Conservation (phyloP, 2,888 invertebrate genomes). For the Drosophila parthenogenetica region DNA sequence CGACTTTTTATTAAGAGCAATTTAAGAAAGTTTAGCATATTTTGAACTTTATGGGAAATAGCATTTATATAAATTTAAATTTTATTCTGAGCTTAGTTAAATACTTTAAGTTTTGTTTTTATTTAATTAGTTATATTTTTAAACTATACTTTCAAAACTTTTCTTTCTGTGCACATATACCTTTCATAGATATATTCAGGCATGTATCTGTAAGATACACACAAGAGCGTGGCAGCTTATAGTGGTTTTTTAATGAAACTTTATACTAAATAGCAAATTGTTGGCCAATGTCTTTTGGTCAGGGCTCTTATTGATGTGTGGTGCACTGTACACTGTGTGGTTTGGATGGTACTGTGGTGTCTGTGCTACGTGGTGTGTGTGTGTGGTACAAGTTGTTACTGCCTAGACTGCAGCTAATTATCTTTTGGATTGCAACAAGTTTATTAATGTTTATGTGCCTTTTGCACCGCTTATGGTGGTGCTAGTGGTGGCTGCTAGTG, state of each 20-base stretch:
- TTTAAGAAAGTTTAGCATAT: no score
- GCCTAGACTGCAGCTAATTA: constrained; percentile 74
- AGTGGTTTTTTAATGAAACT: constrained; percentile 78
- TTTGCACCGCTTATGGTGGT: constrained; percentile 12
- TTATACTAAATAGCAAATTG: constrained; percentile 79
- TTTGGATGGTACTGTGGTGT: neutral
- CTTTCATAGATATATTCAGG: constrained; percentile 1
- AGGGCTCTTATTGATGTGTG: constrained; percentile 42
- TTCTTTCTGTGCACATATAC: neutral
- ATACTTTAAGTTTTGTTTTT: neutral
- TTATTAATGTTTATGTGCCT: constrained; percentile 78
- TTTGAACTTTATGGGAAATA: no score
- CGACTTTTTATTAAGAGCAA: no score
- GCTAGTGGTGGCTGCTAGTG: neutral
- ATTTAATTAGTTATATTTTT: no score
- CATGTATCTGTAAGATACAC: constrained; percentile 50
- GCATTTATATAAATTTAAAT: no score
- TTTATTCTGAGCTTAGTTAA: neutral
- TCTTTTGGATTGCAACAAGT: constrained; percentile 81
- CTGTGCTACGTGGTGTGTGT: constrained; percentile 21
- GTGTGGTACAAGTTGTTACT: constrained; percentile 54
- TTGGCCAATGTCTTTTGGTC: constrained; percentile 51
- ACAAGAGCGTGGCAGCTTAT: constrained; percentile 28
- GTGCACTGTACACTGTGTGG: constrained; percentile 4
- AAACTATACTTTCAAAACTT: neutral